These are phyloP conservation scores for Triplophysa dalaica DNA, from an alignment of 2,113 vertebrate species.

Conservation along the genomic window DNA sequence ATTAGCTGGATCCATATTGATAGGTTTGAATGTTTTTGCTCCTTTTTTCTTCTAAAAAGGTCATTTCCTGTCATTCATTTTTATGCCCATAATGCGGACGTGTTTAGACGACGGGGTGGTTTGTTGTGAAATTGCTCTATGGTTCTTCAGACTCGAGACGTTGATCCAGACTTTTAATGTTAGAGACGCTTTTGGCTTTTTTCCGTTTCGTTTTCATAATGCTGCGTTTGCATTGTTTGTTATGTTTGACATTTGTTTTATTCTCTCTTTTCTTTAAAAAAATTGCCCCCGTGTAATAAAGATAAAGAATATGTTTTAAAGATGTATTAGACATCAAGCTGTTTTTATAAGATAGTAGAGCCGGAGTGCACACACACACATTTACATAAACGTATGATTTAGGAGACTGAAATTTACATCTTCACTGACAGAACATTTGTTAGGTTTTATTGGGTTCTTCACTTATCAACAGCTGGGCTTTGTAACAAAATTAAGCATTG, in stretches of 20 bases:
- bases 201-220: constrained; percentile 28
- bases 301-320: constrained; percentile 2
- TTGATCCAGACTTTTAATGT: constrained; percentile 17
- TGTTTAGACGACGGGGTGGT: constrained; percentile 21
- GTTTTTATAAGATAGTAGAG: neutral
- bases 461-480: neutral
- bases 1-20: constrained; percentile 62
- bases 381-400: constrained; percentile 10
- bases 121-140: constrained; percentile 45
- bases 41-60: constrained; percentile 60
- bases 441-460: neutral
- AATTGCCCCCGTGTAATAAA: neutral
- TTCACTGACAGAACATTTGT: neutral
- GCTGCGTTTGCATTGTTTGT: constrained; percentile 23
- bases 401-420: neutral
- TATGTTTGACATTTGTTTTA: constrained; percentile 16
- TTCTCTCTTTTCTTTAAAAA: neutral
- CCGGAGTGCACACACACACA: neutral
- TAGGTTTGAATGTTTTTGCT: constrained; percentile 22
- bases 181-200: constrained; percentile 35
- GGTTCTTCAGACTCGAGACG: neutral
- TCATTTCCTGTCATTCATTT: constrained; percentile 67
- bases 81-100: constrained; percentile 59
- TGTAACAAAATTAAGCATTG: no score
- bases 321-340: neutral